A percentile compares a stretch with the other conserved stretches of the same genome.
These are phyloP conservation scores for Saccopteryx bilineata DNA, from an alignment of 2,113 vertebrate species.

Conservation along the genomic window DNA sequence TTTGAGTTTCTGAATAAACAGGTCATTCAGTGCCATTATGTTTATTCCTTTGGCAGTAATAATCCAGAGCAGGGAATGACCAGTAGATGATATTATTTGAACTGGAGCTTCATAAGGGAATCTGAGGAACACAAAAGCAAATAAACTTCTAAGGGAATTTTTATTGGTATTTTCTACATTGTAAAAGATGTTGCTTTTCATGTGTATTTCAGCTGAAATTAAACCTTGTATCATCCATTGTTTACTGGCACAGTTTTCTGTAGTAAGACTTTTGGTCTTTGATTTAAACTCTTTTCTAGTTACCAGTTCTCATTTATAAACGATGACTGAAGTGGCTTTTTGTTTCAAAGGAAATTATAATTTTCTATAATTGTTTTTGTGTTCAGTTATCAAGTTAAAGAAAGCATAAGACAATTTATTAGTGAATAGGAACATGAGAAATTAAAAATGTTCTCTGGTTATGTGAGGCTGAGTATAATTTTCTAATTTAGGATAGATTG, in stretches of 20 bases:
- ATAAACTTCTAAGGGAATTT: not conserved
- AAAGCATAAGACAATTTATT: not conserved
- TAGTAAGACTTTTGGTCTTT: slow-evolving; percentile 2
- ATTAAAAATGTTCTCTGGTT: not conserved
- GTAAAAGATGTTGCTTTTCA: not conserved
- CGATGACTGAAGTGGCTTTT: not conserved
- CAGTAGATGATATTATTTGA: not conserved
- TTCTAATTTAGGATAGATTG: slow-evolving; percentile 12
- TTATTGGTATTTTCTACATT: not conserved
- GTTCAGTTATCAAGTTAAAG: not conserved
- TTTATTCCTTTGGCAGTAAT: slow-evolving; percentile 22
- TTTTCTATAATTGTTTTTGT: not conserved
- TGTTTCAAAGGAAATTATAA: slow-evolving; percentile 30
- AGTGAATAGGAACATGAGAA: not conserved
- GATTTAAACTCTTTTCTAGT: not conserved
- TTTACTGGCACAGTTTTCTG: not conserved
- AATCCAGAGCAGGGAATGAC: not conserved
- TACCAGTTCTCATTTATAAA: not conserved
- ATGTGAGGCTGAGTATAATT: not conserved
- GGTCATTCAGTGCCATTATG: not conserved
- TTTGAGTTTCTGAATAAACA: not conserved
- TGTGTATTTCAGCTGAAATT: not conserved
- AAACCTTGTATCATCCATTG: not conserved
- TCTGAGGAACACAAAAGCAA: not conserved
- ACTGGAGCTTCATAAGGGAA: not conserved